These are phyloP conservation scores for Chelonia mydas DNA, from an alignment of 2,797 vertebrate genomes.

Conservation along the genomic window DNA sequence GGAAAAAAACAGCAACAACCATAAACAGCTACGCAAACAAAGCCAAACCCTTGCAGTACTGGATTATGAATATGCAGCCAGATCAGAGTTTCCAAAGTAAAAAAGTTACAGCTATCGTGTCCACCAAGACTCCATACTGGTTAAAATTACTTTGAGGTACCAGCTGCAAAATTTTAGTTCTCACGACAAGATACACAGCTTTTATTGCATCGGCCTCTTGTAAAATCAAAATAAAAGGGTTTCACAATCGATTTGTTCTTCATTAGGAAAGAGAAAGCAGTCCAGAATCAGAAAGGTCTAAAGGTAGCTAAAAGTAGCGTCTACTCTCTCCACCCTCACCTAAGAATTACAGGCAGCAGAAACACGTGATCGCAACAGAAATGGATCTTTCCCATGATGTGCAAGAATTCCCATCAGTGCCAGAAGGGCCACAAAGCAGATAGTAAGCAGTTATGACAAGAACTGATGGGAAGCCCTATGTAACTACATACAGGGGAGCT, in stretches of 20 bases:
- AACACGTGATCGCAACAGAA: not conserved
- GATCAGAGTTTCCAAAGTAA: not conserved
- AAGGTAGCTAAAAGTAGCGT: not conserved
- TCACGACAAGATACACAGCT: not conserved
- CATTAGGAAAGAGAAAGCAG: not conserved
- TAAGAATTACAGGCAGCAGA: fast-evolving
- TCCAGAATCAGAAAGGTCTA: not conserved
- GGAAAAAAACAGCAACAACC: not conserved
- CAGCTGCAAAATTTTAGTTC: not conserved
- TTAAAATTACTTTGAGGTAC: not conserved
- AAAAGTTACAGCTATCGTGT: not conserved
- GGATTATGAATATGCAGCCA: not conserved
- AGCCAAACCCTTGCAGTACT: not conserved
- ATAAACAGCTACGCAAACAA: conserved; percentile 29
- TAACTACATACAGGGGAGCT: not conserved
- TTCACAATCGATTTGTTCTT: not conserved
- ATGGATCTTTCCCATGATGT: not conserved
- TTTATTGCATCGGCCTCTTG: not conserved
- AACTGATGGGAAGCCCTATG: not conserved
- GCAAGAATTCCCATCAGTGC: not conserved
- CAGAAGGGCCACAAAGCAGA: not conserved
- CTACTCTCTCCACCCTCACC: not conserved
- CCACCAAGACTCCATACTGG: not conserved
- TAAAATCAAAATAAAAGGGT: not conserved
- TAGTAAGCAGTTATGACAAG: not conserved